Conservation (phyloP, 2,888 invertebrate genomes). For the Sarcophaga variegata region DNA sequence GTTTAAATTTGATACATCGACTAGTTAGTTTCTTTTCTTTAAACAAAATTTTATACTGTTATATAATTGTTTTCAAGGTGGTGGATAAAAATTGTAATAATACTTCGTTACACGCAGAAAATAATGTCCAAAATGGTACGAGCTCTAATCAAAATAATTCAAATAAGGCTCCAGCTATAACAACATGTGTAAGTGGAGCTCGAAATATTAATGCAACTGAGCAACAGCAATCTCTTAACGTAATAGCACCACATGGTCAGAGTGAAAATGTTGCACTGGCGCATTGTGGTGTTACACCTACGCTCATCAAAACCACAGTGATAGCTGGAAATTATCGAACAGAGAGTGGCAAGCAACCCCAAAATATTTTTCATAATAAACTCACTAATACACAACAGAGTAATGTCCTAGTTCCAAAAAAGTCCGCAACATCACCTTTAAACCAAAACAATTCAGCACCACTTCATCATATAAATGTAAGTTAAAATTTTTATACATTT, state of each 20-base stretch:
- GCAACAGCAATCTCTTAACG: conserved; percentile 38
- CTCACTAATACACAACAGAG: conserved; percentile 51
- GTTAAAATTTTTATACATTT: conserved; percentile 39
- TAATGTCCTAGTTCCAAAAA: conserved; percentile 41
- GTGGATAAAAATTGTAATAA: conserved; percentile 88
- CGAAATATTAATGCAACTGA: conserved; percentile 47
- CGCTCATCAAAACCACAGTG: conserved; percentile 48
- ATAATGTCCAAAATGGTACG: conserved; percentile 73
- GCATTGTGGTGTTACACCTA: conserved; percentile 33
- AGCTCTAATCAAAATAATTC: conserved; percentile 76
- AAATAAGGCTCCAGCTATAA: conserved; percentile 64
- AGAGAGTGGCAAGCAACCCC: conserved; percentile 58
- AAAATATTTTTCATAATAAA: conserved; percentile 70
- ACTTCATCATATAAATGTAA: conserved; percentile 74
- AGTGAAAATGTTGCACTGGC: conserved; percentile 34
- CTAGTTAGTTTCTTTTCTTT: background rate
- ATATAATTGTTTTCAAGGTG: conserved; percentile 75
- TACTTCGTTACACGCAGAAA: conserved; percentile 81
- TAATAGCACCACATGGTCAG: conserved; percentile 44
- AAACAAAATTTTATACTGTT: conserved; percentile 12
- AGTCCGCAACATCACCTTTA: conserved; percentile 28
- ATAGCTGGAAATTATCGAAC: conserved; percentile 29
- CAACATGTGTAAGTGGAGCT: conserved; percentile 37
- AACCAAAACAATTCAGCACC: conserved; percentile 77
- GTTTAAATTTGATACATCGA: background rate